phyloP scores from a whole-genome alignment of 2,797 vertebrate genomes.

The Brachyalestes nurse region DNA sequence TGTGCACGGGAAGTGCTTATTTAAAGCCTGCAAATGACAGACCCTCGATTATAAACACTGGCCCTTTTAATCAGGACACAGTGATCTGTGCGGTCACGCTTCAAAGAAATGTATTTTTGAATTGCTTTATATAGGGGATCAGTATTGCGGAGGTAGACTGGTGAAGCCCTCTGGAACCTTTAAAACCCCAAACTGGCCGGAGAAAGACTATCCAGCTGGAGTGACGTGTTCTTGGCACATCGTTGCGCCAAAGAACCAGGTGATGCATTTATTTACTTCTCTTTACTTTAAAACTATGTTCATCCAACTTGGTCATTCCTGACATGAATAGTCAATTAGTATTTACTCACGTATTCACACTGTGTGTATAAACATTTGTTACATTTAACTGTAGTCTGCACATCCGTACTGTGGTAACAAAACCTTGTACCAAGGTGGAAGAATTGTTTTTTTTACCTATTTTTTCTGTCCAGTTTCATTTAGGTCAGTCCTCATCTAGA shows the following conservation, averaged over 20 bases:
- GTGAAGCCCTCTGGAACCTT: slow-evolving; percentile 89
- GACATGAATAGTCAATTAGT: background rate
- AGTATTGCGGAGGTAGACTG: slow-evolving; percentile 93
- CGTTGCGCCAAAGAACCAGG: slow-evolving; percentile 94
- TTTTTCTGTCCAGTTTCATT: no score
- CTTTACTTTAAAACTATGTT: background rate
- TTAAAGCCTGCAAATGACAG: slow-evolving; percentile 40
- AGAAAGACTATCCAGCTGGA: slow-evolving; percentile 94
- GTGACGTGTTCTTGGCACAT: slow-evolving; percentile 98
- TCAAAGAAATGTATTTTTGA: background rate
- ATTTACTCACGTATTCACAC: no score
- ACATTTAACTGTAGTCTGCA: no score
- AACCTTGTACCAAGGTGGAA: no score
- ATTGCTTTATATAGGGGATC: slow-evolving; percentile 82
- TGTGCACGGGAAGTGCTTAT: slow-evolving; percentile 32
- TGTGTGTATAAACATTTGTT: no score
- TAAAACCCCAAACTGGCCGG: slow-evolving; percentile 97
- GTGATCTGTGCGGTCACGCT: slow-evolving; percentile 26
- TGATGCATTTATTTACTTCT: slow-evolving; percentile 59
- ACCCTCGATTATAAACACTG: slow-evolving; percentile 25
- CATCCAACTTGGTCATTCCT: background rate
- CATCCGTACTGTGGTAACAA: no score
- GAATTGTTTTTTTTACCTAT: no score
- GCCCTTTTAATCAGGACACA: slow-evolving; percentile 24
- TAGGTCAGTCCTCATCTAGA: no score